Conservation (phyloP, 2,888 invertebrate genomes). For the Oscheius sp. region DNA sequence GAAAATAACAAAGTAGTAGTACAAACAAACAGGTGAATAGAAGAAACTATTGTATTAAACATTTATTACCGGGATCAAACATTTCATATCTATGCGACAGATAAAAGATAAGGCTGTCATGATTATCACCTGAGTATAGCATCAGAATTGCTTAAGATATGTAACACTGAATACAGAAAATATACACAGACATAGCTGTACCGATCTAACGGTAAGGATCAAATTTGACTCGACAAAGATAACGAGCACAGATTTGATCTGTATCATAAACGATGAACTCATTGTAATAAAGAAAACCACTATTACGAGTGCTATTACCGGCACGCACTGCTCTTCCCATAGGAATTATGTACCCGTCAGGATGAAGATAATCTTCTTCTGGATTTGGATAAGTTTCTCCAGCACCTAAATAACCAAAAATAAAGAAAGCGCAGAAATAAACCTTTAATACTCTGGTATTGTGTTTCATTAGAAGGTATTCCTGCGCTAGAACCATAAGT, state of each 20-base stretch:
- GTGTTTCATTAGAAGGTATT: not conserved
- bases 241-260: conserved; percentile 25
- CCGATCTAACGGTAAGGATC: not conserved
- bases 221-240: conserved; percentile 24
- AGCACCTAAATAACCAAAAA: not conserved
- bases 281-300: conserved; percentile 23
- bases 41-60: too few relatives aligned
- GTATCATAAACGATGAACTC: conserved; percentile 33
- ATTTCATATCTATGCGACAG: too few relatives aligned
- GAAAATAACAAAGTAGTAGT: too few relatives aligned
- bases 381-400: conserved; percentile 19
- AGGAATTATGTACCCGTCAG: conserved; percentile 24
- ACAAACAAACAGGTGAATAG: too few relatives aligned
- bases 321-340: not conserved
- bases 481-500: conserved; percentile 3
- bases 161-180: too few relatives aligned
- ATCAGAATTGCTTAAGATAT: too few relatives aligned
- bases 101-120: too few relatives aligned
- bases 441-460: conserved; percentile 3
- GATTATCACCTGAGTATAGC: too few relatives aligned
- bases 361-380: not conserved
- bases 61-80: too few relatives aligned
- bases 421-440: not conserved
- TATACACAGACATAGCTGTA: too few relatives aligned
- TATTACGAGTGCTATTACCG: not conserved